Base-by-base conservation (phyloP, 2,797 vertebrate species). In the Peromyscus attwateri region DNA sequence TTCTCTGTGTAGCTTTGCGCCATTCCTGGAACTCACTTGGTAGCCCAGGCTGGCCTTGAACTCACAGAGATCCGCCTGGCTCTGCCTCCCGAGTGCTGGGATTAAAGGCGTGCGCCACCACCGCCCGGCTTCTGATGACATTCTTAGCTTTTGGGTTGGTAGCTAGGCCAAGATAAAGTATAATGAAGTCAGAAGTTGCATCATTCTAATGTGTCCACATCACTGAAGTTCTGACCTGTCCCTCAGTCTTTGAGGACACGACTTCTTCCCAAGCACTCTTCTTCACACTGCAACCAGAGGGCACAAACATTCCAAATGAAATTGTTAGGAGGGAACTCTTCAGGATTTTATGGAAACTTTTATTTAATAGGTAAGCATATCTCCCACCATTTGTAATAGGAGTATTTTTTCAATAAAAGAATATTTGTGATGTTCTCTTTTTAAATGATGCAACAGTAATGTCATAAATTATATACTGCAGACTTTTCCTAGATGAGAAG, bases 391-490 rank as follows among this genome's bases (percentile, higher is more conserved):
- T 91, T 76, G 2, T 70, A 76, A 25, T 66, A 57, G n/a, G 84
- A 73, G 37, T 46, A 82, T 85, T 95, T 79, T 90, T 80, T 94
- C 52, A 85, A 27, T 49, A 37, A 37, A 34, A 95, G 89, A 95
- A 3, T 57, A 81, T 88, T 83, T 91, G 57, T 66, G n/a, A 43
- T 92, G 62, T 55, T 76, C 29, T 93, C 6, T 88, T 89, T 76
- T 60, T 66, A 93, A 96, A 81, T 77, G 37, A 71, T 34, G 8
- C 11, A 46, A 85, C 29, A 82, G 25, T 79, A 77, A 43, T 55
- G 89, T 64, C 95, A 29, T 89, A 76, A 89, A 71, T 79, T 84
- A 6, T 49, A 68, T 76, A 81, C 62, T 21, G 34, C 25, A 75
- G 52, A 12, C 62, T 75, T 93, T 82, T 91, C 77, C 29, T 70